Percentiles rank a stretch among this genome's conserved stretches.
Evolutionary conservation across 1,140 invertebrate genomes (phyloP).

Genomic region (Conus betulinus): DNA sequence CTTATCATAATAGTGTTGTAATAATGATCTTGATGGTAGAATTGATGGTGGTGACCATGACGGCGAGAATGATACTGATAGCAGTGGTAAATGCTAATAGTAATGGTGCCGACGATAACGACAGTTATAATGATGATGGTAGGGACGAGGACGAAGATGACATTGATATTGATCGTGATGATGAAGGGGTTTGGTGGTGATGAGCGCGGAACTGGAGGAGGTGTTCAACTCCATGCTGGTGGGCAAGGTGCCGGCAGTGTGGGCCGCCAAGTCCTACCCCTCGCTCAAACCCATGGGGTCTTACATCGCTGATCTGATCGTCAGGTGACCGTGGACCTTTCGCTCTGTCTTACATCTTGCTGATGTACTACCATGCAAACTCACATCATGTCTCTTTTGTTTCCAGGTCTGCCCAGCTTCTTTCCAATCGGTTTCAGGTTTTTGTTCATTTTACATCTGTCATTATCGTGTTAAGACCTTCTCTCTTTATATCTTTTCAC

Average conservation of each 20-base stretch:
- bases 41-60: neutral
- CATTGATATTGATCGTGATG: too few relatives aligned
- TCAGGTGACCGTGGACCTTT: constrained; percentile 61
- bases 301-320: constrained; percentile 74
- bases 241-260: constrained; percentile 80
- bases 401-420: neutral
- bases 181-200: constrained; percentile 69
- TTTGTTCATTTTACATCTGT: too few relatives aligned
- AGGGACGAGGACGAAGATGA: neutral
- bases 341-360: too few relatives aligned
- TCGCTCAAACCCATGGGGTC: constrained; percentile 75
- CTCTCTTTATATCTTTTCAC: too few relatives aligned
- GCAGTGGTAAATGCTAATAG: neutral
- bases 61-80: neutral
- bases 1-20: neutral
- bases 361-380: too few relatives aligned
- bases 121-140: neutral
- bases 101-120: neutral
- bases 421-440: too few relatives aligned
- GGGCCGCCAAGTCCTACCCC: constrained; percentile 80
- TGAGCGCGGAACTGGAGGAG: constrained; percentile 74
- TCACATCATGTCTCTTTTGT: too few relatives aligned
- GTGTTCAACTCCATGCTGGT: constrained; percentile 75
- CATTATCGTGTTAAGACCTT: too few relatives aligned
- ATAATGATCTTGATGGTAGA: neutral